Percentiles rank a stretch among this genome's conserved stretches.
Conservation (phyloP, 1,140 invertebrate species). For the Goniozus legneri region DNA sequence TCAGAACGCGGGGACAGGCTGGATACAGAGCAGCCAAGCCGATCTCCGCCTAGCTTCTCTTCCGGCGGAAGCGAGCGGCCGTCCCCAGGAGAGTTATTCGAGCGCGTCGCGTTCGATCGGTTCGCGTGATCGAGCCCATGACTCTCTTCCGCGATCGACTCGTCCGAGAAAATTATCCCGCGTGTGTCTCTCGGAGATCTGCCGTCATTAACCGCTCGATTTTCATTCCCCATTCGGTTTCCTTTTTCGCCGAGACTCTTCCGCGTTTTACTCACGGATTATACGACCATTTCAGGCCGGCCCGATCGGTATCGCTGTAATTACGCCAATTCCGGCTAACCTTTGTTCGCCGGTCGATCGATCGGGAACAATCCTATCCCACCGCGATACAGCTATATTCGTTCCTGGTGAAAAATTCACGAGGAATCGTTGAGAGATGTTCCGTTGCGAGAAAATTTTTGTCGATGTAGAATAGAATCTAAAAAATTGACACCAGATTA, state of each 20-base stretch:
- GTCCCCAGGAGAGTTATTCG: slow-evolving; percentile 39
- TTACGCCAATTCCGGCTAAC: too few species aligned
- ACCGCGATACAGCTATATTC: too few species aligned
- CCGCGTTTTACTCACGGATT: background rate
- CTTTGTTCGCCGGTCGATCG: too few species aligned
- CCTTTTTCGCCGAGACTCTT: slow-evolving; percentile 3
- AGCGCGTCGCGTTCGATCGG: slow-evolving; percentile 27
- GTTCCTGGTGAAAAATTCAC: too few species aligned
- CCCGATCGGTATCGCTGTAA: too few species aligned
- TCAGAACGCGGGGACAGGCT: background rate
- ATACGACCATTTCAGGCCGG: background rate
- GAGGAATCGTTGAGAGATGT: too few species aligned
- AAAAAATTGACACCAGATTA: too few species aligned
- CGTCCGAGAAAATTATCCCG: too few species aligned
- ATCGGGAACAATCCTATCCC: too few species aligned
- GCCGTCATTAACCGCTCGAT: background rate
- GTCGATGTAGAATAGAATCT: too few species aligned
- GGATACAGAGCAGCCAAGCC: slow-evolving; percentile 23
- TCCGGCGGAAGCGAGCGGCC: slow-evolving; percentile 39
- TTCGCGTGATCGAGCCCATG: slow-evolving; percentile 22
- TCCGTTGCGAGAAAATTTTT: too few species aligned
- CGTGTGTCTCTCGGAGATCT: too few species aligned
- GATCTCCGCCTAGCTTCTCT: slow-evolving; percentile 16
- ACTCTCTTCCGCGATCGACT: slow-evolving; percentile 11
- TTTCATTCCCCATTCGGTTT: background rate